Conservation (phyloP, 2,113 vertebrate genomes). For the Eurystomus gularis region DNA sequence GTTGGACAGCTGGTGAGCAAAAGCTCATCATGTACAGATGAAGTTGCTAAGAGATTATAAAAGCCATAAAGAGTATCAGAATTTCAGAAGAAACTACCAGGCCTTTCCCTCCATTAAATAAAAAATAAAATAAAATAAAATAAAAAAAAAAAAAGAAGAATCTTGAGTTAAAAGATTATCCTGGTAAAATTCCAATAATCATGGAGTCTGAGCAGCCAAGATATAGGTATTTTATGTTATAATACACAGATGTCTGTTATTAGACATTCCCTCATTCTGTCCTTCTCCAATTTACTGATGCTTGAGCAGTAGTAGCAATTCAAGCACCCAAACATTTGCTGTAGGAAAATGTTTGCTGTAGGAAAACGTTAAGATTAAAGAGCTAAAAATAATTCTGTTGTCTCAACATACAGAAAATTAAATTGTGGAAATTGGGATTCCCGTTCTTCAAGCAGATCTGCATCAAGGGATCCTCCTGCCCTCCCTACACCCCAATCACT, state of each 20-base stretch:
- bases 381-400: background rate
- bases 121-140: too few relatives aligned
- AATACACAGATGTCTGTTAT: background rate
- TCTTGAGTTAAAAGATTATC: background rate
- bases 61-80: background rate
- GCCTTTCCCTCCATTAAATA: background rate
- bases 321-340: background rate
- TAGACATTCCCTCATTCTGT: background rate
- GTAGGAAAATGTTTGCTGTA: too few relatives aligned
- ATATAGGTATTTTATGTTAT: background rate
- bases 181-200: background rate
- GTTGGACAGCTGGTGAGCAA: background rate
- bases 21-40: background rate
- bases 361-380: background rate
- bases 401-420: background rate
- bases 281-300: background rate
- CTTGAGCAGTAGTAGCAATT: background rate
- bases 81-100: background rate
- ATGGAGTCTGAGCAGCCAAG: background rate
- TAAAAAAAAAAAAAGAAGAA: background rate
- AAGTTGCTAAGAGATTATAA: constrained; percentile 3
- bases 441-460: background rate
- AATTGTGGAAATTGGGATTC: background rate
- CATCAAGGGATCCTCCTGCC: background rate
- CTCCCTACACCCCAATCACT: background rate